These are phyloP conservation scores for Drosophila longiperda DNA, from an alignment of 2,888 invertebrate genomes.

Conservation along the genomic window DNA sequence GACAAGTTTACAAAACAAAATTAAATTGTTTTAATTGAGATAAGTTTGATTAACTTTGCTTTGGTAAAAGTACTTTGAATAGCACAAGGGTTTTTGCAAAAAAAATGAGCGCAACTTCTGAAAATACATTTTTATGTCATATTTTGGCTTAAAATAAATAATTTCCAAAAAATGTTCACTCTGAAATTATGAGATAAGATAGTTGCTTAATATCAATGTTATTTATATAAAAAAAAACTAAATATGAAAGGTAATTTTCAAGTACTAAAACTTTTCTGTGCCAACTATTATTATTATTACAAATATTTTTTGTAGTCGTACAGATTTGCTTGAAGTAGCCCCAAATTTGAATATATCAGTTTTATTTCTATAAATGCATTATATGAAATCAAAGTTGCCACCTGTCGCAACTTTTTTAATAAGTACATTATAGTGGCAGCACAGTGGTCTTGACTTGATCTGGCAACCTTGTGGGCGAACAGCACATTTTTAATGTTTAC, in stretches of 20 bases:
- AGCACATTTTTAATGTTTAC: constrained; percentile 83
- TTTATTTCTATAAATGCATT: constrained; percentile 10
- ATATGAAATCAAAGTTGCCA: constrained; percentile 33
- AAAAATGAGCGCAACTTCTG: neutral
- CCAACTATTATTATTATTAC: neutral
- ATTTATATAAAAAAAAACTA: neutral
- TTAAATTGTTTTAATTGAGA: neutral
- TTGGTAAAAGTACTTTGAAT: neutral
- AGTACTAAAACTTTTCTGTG: neutral
- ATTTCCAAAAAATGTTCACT: too few relatives aligned
- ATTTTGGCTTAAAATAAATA: neutral
- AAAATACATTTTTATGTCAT: neutral
- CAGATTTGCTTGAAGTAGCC: neutral
- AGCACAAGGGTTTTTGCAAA: neutral
- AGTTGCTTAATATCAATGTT: neutral
- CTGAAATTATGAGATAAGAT: neutral
- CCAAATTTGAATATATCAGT: neutral
- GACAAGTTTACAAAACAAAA: neutral
- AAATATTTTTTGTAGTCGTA: neutral
- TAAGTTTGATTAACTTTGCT: neutral
- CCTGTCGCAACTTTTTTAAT: neutral
- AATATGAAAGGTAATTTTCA: neutral
- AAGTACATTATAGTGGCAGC: constrained; percentile 31
- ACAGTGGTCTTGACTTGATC: constrained; percentile 3
- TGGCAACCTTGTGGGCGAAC: constrained; percentile 36